Percentiles rank a stretch among this genome's conserved stretches.
phyloP scores from a whole-genome alignment of 2,113 vertebrate species.

The Pristiophorus japonicus region DNA sequence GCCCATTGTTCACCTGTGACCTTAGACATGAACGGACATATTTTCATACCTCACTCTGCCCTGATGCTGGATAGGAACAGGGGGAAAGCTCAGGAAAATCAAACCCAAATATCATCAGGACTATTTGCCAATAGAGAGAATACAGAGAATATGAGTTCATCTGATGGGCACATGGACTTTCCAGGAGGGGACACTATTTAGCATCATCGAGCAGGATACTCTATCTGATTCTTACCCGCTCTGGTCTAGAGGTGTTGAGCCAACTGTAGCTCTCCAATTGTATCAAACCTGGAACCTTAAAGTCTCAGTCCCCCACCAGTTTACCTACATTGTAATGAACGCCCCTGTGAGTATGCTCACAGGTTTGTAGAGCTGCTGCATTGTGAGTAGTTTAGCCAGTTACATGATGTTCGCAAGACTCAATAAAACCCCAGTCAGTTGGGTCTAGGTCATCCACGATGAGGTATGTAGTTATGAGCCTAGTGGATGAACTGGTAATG shows the following conservation, averaged over 20 bases:
- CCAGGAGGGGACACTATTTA: not conserved
- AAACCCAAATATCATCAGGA: not conserved
- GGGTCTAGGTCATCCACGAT: no score
- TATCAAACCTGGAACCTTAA: not conserved
- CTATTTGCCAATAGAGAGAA: not conserved
- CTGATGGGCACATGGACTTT: not conserved
- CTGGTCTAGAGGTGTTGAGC: not conserved
- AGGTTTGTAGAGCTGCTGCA: no score
- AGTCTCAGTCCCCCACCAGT: not conserved
- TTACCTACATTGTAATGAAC: no score
- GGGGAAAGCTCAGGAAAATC: not conserved
- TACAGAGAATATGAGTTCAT: not conserved
- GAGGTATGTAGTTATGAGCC: no score
- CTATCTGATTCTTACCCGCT: not conserved
- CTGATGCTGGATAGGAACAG: not conserved
- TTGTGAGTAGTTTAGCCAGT: no score
- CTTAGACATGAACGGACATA: not conserved
- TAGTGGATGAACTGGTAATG: no score
- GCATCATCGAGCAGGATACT: not conserved
- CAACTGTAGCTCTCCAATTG: not conserved
- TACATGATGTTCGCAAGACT: no score
- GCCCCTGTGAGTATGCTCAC: no score
- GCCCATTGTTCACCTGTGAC: not conserved
- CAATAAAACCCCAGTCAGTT: no score
- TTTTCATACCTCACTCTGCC: not conserved